Evolutionary conservation across 1,140 invertebrate species (phyloP), one percentile per base, ranked within the genome.

Genomic region (Scaptodrosophila lebanonensis): DNA sequence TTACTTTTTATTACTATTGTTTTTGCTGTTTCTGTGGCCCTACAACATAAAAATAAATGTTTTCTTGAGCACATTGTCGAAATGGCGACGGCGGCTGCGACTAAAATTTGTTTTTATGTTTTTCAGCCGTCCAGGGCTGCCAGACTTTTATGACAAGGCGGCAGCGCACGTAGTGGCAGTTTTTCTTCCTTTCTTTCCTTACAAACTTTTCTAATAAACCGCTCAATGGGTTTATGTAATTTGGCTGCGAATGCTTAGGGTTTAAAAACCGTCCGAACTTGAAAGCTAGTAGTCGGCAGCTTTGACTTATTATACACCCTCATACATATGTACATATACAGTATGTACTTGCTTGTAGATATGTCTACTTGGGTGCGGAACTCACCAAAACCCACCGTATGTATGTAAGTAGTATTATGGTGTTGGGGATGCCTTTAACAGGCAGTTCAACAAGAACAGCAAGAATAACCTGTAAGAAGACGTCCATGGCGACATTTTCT

Each of bases 201-300:
- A 29, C 33, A 79, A 79, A 79, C 39, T 79, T 79, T 79, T 70
- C 75, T 60, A 69, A 79, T 79, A 82, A 79, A 65, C 29, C 12
- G 8, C 32, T 57, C 57, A 22, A 47, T 45, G 40, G 39, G 58
- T 47, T 60, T 52, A 66, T 66, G 40, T 45, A 52, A 66, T 59
- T 64, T 54, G 43, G 58, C 72, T 64, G 66, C 61, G 75, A 60
- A n/a, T n/a, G n/a, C n/a, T 67, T 57, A 47, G 70, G 69, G 69
- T 51, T 67, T 69, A 76, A 66, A 60, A 73, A 57, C 30, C 25
- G 33, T 25, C 18, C 22, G 32, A 17, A 13, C 12, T 1, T 13
- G 8, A 13, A 38, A 38, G 15, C 18, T 13, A 6, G 27, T 30
- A 7, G 32, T 4, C 32, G 8, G 11, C 3, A n/a, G n/a, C n/a